These are phyloP conservation scores for Galbula dea DNA, from an alignment of 2,113 vertebrate genomes.

Conservation along the genomic window DNA sequence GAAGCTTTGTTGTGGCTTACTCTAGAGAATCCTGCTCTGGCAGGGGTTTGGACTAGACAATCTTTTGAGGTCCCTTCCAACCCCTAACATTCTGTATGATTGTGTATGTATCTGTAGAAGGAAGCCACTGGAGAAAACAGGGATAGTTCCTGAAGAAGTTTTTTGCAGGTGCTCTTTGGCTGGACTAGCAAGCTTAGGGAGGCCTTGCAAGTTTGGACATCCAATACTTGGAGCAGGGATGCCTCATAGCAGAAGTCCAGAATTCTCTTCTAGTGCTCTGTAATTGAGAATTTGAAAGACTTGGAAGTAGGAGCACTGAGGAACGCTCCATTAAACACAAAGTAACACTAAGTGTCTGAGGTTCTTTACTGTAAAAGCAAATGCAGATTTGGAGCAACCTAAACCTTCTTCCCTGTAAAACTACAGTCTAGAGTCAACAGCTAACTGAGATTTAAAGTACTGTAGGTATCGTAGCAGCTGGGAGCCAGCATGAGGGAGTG, in stretches of 20 bases:
- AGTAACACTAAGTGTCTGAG: neutral
- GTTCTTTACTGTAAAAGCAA: neutral
- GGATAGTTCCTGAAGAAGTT: neutral
- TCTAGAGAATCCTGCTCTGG: too few relatives aligned
- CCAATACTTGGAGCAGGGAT: neutral
- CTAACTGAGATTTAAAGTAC: neutral
- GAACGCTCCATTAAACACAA: neutral
- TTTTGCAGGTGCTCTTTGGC: neutral
- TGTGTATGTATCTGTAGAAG: too few relatives aligned
- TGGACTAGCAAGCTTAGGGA: neutral
- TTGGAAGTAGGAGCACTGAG: neutral
- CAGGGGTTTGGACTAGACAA: too few relatives aligned
- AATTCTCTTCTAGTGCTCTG: neutral
- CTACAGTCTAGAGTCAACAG: neutral
- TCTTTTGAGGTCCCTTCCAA: too few relatives aligned
- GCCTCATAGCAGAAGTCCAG: neutral
- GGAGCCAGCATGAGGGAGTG: neutral
- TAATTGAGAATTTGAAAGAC: neutral
- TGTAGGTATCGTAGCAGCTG: neutral
- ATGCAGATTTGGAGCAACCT: neutral
- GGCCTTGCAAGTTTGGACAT: neutral
- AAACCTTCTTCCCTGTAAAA: neutral
- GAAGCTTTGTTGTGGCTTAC: too few relatives aligned
- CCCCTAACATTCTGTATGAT: too few relatives aligned
- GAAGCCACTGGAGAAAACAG: neutral